Percentiles rank a stretch among this genome's conserved stretches.
Conservation (phyloP, 2,797 vertebrate species). For the Yasuhikotakia modesta region DNA sequence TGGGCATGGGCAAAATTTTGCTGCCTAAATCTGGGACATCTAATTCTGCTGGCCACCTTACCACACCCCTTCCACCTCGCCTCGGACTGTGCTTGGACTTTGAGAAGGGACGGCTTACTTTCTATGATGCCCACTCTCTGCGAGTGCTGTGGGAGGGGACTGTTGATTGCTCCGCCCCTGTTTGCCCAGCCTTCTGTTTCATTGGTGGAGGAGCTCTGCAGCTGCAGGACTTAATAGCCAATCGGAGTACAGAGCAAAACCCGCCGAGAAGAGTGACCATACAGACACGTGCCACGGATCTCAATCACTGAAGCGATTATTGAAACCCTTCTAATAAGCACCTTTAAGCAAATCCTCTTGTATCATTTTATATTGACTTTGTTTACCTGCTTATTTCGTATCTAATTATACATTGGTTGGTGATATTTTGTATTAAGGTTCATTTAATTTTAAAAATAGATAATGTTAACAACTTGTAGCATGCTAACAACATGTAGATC, state of each 20-base stretch:
- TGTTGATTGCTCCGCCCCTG: conserved; percentile 90
- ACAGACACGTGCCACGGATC: conserved; percentile 73
- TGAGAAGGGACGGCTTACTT: conserved; percentile 88
- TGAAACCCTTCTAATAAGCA: conserved; percentile 40
- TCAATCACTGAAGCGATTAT: conserved; percentile 58
- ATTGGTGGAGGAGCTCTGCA: conserved; percentile 94
- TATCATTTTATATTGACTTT: conserved; percentile 29
- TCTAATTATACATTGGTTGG: conserved; percentile 11
- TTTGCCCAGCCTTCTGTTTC: conserved; percentile 96
- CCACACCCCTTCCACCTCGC: conserved; percentile 87
- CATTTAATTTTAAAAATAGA: conserved; percentile 26
- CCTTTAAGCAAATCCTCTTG: conserved; percentile 50
- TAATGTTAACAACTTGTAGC: conserved; percentile 44
- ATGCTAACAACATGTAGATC: conserved; percentile 42
- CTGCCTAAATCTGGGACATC: conserved; percentile 75
- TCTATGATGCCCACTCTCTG: conserved; percentile 92
- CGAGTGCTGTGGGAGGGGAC: conserved; percentile 87
- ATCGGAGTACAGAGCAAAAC: conserved; percentile 74
- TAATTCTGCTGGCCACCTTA: conserved; percentile 72
- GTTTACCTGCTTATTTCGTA: conserved; percentile 33
- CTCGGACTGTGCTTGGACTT: conserved; percentile 95
- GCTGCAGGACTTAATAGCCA: conserved; percentile 91
- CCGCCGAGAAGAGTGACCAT: conserved; percentile 77
- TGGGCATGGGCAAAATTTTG: conserved; percentile 97
- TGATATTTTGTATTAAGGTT: conserved; percentile 44